These are phyloP conservation scores for Chymomyza amoena DNA, from an alignment of 2,888 invertebrate species.

Conservation along the genomic window DNA sequence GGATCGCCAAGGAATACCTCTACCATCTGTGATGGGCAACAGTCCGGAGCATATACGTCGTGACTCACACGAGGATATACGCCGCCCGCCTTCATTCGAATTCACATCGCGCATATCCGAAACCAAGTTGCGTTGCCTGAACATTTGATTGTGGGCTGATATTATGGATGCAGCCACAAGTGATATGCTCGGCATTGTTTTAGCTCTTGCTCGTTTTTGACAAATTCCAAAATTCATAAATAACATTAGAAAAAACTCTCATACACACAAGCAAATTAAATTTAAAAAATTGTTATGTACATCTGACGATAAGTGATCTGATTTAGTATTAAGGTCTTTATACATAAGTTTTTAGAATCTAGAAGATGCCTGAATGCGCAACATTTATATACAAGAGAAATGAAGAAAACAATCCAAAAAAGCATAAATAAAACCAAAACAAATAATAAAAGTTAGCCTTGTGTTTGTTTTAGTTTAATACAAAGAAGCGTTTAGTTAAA, in stretches of 20 bases:
- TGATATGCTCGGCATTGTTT: slow-evolving; percentile 24
- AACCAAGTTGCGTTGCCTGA: slow-evolving; percentile 88
- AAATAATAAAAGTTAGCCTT: slow-evolving; percentile 6
- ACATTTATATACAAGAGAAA: slow-evolving; percentile 23
- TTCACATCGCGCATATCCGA: slow-evolving; percentile 86
- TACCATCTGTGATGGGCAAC: slow-evolving; percentile 80
- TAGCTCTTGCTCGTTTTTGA: slow-evolving; percentile 17
- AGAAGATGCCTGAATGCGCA: slow-evolving; percentile 27
- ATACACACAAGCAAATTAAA: neutral
- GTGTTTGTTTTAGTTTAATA: slow-evolving; percentile 43
- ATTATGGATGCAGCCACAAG: slow-evolving; percentile 2
- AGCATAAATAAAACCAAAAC: slow-evolving; percentile 27
- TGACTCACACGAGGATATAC: slow-evolving; percentile 79
- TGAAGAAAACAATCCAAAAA: slow-evolving; percentile 19
- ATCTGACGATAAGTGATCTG: slow-evolving; percentile 46
- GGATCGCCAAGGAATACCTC: slow-evolving; percentile 64
- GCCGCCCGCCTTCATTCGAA: slow-evolving; percentile 82
- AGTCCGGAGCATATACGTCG: slow-evolving; percentile 75
- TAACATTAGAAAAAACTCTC: slow-evolving; percentile 2
- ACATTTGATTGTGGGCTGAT: slow-evolving; percentile 81
- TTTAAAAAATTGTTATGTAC: slow-evolving; percentile 15
- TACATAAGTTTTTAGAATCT: slow-evolving; percentile 39
- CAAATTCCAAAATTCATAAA: slow-evolving; percentile 35
- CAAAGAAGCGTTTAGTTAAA: slow-evolving; percentile 49
- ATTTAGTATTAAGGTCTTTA: slow-evolving; percentile 18